These are phyloP conservation scores for Cyanoliseus patagonus DNA, from an alignment of 2,113 vertebrate genomes.

Conservation along the genomic window DNA sequence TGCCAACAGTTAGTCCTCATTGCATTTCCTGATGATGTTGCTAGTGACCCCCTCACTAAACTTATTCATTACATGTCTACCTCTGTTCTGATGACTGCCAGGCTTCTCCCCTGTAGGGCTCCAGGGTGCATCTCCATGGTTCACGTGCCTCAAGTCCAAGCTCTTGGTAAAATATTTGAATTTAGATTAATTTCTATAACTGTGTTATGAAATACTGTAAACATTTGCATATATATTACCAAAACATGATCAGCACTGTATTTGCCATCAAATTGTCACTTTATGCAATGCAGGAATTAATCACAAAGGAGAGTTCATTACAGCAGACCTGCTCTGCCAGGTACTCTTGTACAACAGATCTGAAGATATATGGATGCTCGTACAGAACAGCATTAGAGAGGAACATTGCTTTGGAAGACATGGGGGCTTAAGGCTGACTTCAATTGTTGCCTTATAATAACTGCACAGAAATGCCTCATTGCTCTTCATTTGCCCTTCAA, in stretches of 20 bases:
- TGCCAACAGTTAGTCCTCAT: not conserved
- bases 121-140: not conserved
- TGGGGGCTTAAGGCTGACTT: not conserved
- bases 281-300: not conserved
- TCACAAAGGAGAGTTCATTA: not conserved
- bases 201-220: not conserved
- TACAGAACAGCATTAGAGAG: not conserved
- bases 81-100: not conserved
- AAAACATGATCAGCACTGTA: not conserved
- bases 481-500: not conserved
- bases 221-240: not conserved
- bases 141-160: not conserved
- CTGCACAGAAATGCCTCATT: not conserved
- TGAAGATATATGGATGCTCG: not conserved
- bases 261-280: not conserved
- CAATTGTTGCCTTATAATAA: not conserved
- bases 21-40: not conserved
- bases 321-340: not conserved
- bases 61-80: not conserved
- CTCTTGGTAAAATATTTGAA: not conserved
- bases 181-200: not conserved
- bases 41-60: not conserved
- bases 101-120: not conserved
- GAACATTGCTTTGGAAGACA: not conserved
- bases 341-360: not conserved